Percentiles rank a stretch among this genome's conserved stretches.
phyloP scores from a whole-genome alignment of 1,140 invertebrate species.

The Temnothorax nylanderi region DNA sequence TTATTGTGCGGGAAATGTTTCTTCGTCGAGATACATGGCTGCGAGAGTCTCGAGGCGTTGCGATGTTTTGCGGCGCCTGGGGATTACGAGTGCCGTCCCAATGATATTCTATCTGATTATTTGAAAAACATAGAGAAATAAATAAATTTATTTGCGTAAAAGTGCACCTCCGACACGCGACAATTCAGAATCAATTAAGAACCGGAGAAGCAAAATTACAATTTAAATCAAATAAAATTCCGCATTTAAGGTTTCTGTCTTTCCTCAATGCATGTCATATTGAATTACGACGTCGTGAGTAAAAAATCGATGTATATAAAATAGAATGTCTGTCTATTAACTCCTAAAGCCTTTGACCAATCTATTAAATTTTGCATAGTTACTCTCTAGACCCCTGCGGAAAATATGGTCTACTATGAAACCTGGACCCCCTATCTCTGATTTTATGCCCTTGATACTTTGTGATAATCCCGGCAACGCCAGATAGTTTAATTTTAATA shows the following conservation, averaged over 20 bases:
- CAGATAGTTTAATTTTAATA: too few species aligned
- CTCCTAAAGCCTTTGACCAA: too few species aligned
- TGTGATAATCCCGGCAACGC: too few species aligned
- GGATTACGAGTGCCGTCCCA: neutral
- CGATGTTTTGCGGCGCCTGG: neutral
- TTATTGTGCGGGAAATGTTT: neutral
- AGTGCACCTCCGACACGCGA: neutral
- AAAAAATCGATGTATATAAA: too few species aligned
- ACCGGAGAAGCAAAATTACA: neutral
- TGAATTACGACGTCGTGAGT: neutral
- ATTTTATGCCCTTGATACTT: too few species aligned
- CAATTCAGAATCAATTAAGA: neutral
- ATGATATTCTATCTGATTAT: conserved; percentile 11
- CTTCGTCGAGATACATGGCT: neutral
- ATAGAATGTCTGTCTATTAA: too few species aligned
- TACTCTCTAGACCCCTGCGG: too few species aligned
- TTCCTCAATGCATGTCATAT: neutral
- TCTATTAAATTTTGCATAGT: too few species aligned
- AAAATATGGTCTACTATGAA: too few species aligned
- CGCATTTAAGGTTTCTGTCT: too few species aligned
- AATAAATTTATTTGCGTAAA: neutral
- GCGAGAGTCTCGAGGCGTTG: neutral
- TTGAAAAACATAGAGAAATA: neutral
- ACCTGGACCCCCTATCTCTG: too few species aligned
- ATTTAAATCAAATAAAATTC: neutral